A percentile compares a stretch with the other conserved stretches of the same genome.
phyloP scores from a whole-genome alignment of 2,797 vertebrate genomes.

The Dromococcyx pavoninus region DNA sequence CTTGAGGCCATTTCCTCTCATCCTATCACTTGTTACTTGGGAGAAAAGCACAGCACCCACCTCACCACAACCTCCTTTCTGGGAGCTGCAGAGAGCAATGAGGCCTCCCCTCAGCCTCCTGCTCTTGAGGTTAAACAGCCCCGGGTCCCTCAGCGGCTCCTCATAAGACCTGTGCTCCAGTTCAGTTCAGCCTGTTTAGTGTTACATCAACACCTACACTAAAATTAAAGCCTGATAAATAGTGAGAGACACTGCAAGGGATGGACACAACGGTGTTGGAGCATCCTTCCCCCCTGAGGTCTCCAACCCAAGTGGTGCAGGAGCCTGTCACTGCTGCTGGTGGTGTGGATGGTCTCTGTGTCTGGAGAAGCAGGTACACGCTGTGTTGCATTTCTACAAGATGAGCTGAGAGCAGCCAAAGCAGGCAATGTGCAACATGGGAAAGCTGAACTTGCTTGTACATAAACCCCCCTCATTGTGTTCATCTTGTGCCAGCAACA shows the following conservation, averaged over 20 bases:
- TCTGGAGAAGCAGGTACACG: rapidly evolving
- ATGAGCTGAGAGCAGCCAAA: background rate
- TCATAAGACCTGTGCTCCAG: no score
- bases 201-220: background rate
- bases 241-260: rapidly evolving
- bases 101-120: no score
- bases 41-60: no score
- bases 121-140: no score
- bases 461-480: background rate
- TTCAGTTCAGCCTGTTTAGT: background rate
- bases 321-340: background rate
- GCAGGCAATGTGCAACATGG: rapidly evolving
- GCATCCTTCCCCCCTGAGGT: background rate
- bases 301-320: background rate
- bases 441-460: background rate
- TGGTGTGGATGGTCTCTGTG: rapidly evolving
- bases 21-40: no score
- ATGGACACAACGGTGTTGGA: rapidly evolving
- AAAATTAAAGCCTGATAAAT: background rate
- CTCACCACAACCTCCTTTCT: no score
- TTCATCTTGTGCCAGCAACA: background rate
- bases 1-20: no score
- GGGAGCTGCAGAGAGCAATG: no score
- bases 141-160: no score
- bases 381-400: background rate